phyloP scores from a whole-genome alignment of 2,888 invertebrate genomes.

The Folsomia candida region DNA sequence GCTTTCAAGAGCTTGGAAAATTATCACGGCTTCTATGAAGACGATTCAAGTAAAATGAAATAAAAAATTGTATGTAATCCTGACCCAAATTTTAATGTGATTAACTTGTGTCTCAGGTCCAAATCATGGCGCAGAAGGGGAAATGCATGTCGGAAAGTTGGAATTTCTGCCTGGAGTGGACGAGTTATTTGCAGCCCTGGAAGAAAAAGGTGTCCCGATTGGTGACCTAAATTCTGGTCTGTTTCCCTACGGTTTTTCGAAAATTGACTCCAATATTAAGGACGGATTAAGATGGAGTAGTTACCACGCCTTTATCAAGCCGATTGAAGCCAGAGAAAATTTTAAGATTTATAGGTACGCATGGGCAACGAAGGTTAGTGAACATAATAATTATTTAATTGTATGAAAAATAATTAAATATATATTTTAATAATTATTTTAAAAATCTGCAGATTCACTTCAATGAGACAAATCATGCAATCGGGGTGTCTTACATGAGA shows the following conservation, averaged over 20 bases:
- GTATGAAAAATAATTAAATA: not conserved
- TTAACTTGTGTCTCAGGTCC: not conserved
- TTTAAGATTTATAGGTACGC: conserved; percentile 27
- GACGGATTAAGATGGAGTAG: conserved; percentile 29
- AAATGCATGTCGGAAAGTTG: conserved; percentile 31
- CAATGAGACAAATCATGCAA: conserved; percentile 10
- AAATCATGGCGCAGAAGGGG: conserved; percentile 29
- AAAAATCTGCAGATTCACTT: not conserved
- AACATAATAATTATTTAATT: not conserved
- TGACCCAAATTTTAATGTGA: not conserved
- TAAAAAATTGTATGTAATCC: not conserved
- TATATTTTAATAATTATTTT: not conserved
- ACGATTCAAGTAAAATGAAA: conserved; percentile 1
- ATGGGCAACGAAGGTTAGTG: conserved; percentile 14
- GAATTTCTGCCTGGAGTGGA: conserved; percentile 29
- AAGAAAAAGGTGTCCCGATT: conserved; percentile 16
- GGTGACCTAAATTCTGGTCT: conserved; percentile 29
- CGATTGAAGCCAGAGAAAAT: conserved; percentile 15
- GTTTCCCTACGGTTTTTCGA: conserved; percentile 23
- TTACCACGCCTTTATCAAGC: conserved; percentile 29
- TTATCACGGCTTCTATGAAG: conserved; percentile 34
- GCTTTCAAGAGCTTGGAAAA: conserved; percentile 26
- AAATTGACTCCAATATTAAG: conserved; percentile 33
- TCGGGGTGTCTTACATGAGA: conserved; percentile 29
- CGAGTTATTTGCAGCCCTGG: conserved; percentile 19